Evolutionary conservation across 1,140 invertebrate genomes (phyloP), one percentile per base, ranked within the genome.

Genomic region (Dendrolimus kikuchii): DNA sequence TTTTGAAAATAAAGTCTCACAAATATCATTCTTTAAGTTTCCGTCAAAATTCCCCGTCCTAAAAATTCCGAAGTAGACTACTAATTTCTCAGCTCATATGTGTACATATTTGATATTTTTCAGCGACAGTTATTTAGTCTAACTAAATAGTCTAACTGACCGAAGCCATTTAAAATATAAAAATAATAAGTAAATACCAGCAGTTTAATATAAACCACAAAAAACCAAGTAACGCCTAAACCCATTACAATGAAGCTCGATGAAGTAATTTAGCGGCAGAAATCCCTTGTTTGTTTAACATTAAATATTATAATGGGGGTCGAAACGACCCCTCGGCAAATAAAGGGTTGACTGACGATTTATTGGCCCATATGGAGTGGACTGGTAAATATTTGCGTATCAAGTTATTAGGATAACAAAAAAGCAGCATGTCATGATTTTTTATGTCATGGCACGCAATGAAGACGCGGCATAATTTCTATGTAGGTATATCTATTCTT

Each of bases 261-360:
- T 83, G 64, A 76, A 83, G 77, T 77, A 71, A 81, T 81, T 79
- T 73, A 57, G 71, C 64, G 53, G 59, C 64, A 66, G 69, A 75
- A 74, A 69, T 74, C 66, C 70, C 63, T 47, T 81, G 80, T 83
- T 83, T 83, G 74, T 83, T 79, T 79, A 77, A 69, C 77, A 79
- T 83, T 83, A 77, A 78, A 79, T 83, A 77, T 83, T 75, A 83
- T 83, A 83, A 83, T 83, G 51, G 76, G 70, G 66, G 68, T 59
- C 71, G 68, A 73, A 79, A 76, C 68, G 74, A 70, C 59, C 66
- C 60, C 62, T 57, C 62, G 62, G 67, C 66, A 79, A 80, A 82
- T 82, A 77, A 83, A 83, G 80, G 80, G 80, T 83, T 83, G 69
- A 70, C 61, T 64, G 55, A 47, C 57, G 72, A 68, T 77, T 69